Evolutionary conservation across 2,113 vertebrate genomes (phyloP).

Genomic region (Callithrix jacchus): DNA sequence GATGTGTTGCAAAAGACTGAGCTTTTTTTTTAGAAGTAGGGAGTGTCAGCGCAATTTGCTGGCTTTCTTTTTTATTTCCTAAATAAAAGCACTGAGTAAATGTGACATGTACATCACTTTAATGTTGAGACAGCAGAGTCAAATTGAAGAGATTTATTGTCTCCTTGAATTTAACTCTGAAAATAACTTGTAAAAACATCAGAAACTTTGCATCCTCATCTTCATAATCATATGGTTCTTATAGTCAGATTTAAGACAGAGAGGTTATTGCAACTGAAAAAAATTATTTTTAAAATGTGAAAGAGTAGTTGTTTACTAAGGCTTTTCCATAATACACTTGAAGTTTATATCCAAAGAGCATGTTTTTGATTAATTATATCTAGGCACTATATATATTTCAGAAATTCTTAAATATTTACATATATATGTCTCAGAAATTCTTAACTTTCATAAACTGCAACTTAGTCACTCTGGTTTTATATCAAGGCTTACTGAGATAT

Average conservation of each 20-base stretch:
- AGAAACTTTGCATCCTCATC: not conserved
- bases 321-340: not conserved
- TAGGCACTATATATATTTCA: not conserved
- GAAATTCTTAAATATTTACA: slow-evolving; percentile 27
- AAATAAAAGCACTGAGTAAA: slow-evolving; percentile 13
- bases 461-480: not conserved
- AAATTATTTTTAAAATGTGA: not conserved
- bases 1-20: not conserved
- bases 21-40: not conserved
- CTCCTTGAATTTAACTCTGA: not conserved
- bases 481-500: not conserved
- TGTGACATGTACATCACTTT: not conserved
- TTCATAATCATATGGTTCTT: not conserved
- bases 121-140: not conserved
- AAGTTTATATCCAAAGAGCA: slow-evolving; percentile 9
- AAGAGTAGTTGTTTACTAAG: not conserved
- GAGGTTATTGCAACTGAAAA: slow-evolving; percentile 29
- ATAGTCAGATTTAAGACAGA: not conserved
- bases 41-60: not conserved
- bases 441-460: slow-evolving; percentile 39
- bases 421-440: slow-evolving; percentile 7
- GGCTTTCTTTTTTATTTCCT: slow-evolving; percentile 17
- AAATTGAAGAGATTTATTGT: slow-evolving; percentile 32
- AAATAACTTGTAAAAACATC: slow-evolving; percentile 16
- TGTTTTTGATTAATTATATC: slow-evolving; percentile 36